These are phyloP conservation scores for Beris chalybata DNA, from an alignment of 2,888 invertebrate species.

Conservation along the genomic window DNA sequence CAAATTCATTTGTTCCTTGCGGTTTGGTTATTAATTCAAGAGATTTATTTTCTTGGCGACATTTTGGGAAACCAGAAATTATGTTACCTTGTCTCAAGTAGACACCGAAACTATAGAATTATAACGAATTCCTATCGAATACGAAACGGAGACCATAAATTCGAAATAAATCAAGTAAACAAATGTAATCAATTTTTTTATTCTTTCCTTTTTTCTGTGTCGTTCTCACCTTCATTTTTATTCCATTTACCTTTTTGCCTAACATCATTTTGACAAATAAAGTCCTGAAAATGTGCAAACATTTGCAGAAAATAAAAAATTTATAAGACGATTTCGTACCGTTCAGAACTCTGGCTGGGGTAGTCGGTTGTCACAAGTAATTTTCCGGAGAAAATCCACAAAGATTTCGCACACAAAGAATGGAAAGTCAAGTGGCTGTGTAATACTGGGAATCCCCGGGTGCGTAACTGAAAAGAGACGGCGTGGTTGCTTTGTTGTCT, in stretches of 20 bases:
- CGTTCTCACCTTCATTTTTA: not conserved
- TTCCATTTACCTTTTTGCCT: conserved; percentile 7
- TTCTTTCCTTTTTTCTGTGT: no score
- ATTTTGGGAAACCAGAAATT: no score
- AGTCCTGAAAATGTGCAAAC: conserved; percentile 24
- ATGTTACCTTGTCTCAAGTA: no score
- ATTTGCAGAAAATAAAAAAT: conserved; percentile 28
- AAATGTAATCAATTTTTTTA: no score
- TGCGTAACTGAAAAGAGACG: not conserved
- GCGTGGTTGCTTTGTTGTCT: not conserved
- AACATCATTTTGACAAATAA: conserved; percentile 16
- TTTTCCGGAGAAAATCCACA: conserved; percentile 15
- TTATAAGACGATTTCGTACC: conserved; percentile 11
- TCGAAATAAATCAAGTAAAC: no score
- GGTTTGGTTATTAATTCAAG: no score
- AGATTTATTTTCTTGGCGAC: no score
- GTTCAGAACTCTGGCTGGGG: not conserved
- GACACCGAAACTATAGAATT: no score
- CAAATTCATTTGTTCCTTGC: no score
- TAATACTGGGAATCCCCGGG: conserved; percentile 18
- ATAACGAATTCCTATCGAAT: no score
- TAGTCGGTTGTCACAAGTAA: conserved; percentile 16
- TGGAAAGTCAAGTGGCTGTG: conserved; percentile 26
- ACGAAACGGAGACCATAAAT: no score
- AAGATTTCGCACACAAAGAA: conserved; percentile 18